Percentiles rank a stretch among this genome's conserved stretches.
phyloP scores from a whole-genome alignment of 2,797 vertebrate species.

The Micromesistius poutassou region DNA sequence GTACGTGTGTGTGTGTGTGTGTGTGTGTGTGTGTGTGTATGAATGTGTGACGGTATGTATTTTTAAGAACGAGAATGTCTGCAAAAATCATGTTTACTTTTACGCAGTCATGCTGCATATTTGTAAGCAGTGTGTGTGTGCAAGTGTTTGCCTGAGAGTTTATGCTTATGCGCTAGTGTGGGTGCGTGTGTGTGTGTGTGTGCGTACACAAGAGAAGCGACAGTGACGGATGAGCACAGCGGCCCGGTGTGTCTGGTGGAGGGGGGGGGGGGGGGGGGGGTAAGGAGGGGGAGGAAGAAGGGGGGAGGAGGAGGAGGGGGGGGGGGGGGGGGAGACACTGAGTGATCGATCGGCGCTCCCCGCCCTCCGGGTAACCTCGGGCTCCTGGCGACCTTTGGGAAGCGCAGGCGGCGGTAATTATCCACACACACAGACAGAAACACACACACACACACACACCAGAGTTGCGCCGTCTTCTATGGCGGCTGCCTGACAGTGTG shows the following conservation, averaged over 20 bases:
- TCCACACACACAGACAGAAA: conserved; percentile 19
- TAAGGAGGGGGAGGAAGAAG: no score
- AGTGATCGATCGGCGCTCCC: conserved; percentile 66
- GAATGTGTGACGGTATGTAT: not conserved
- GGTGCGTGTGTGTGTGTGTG: not conserved
- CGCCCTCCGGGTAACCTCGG: conserved; percentile 64
- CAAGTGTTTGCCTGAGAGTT: conserved; percentile 22
- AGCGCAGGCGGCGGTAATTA: conserved; percentile 64
- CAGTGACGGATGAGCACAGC: conserved; percentile 63
- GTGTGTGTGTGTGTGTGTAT: not conserved
- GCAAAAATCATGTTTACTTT: no score
- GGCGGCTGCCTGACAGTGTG: no score
- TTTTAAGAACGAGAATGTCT: no score
- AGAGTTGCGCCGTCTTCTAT: no score
- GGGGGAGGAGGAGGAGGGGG: no score
- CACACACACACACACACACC: not conserved
- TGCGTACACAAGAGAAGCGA: conserved; percentile 34
- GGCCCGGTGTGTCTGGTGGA: conserved; percentile 43
- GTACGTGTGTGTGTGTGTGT: not conserved
- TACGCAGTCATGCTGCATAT: no score
- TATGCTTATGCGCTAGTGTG: conserved; percentile 13
- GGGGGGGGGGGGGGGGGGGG: not conserved
- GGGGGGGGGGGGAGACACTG: conserved; percentile 12
- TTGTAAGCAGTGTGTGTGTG: no score
- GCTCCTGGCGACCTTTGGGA: conserved; percentile 68